These are phyloP conservation scores for Helicolenus hilgendorfi DNA, from an alignment of 2,797 vertebrate genomes.

Conservation along the genomic window DNA sequence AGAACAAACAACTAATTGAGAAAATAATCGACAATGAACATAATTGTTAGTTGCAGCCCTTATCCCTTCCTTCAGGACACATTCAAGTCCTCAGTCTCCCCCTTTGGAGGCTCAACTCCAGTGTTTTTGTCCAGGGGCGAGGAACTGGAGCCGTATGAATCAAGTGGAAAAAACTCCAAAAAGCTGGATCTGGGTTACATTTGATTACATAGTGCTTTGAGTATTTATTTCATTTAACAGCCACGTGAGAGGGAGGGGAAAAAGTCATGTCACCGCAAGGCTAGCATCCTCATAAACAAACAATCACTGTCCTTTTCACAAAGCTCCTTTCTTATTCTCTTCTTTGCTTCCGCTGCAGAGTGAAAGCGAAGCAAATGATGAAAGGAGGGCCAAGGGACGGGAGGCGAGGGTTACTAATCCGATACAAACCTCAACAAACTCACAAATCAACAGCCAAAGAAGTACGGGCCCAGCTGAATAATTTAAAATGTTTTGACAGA, in stretches of 20 bases:
- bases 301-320: conserved; percentile 77
- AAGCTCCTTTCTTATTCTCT: conserved; percentile 70
- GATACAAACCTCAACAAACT: conserved; percentile 76
- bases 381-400: conserved; percentile 10
- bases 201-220: conserved; percentile 62
- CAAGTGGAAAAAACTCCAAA: conserved; percentile 56
- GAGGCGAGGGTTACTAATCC: conserved; percentile 37
- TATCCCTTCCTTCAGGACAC: background rate
- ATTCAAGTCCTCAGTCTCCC: conserved; percentile 10
- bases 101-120: conserved; percentile 21
- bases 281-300: conserved; percentile 82
- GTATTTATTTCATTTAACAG: conserved; percentile 73
- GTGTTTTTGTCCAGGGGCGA: conserved; percentile 37
- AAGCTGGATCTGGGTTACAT: conserved; percentile 58
- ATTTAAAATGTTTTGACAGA: conserved; percentile 82
- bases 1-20: too few species aligned
- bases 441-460: conserved; percentile 82
- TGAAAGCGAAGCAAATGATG: conserved; percentile 60
- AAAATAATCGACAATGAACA: too few species aligned
- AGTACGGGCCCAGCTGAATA: conserved; percentile 77
- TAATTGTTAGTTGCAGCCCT: too few species aligned
- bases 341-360: conserved; percentile 60
- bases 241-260: conserved; percentile 41
- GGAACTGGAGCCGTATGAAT: conserved; percentile 48
- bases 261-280: conserved; percentile 73